Conservation (phyloP, 2,888 invertebrate species). For the Choristoneura rosaceana region DNA sequence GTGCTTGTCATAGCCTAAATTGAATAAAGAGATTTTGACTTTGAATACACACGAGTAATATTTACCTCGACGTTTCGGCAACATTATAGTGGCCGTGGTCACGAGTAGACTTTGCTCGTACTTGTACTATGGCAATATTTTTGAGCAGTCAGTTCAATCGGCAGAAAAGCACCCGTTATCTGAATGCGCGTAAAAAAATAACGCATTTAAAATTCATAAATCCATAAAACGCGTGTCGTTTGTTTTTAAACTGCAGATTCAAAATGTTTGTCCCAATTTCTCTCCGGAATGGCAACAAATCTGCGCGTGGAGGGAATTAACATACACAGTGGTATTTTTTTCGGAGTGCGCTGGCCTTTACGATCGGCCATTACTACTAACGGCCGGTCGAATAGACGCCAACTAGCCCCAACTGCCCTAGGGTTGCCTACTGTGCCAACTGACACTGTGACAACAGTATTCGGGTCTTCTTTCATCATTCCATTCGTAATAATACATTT, state of each 20-base stretch:
- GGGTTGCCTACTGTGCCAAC: constrained; percentile 15
- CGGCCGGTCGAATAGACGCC: constrained; percentile 59
- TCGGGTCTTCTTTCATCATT: constrained; percentile 7
- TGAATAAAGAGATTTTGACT: no score
- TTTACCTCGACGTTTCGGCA: no score
- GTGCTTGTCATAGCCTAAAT: no score
- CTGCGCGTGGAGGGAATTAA: constrained; percentile 63
- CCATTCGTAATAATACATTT: background rate
- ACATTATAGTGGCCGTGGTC: no score
- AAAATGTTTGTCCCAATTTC: constrained; percentile 26
- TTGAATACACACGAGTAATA: no score
- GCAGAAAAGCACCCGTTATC: background rate
- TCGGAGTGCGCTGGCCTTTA: constrained; percentile 65
- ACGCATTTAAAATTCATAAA: constrained; percentile 4
- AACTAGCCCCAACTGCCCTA: constrained; percentile 54
- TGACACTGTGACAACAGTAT: constrained; percentile 6
- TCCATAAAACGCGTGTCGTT: constrained; percentile 13
- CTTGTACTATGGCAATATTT: background rate
- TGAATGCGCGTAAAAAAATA: background rate
- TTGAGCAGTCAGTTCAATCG: background rate
- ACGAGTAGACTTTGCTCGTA: no score
- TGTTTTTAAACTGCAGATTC: constrained; percentile 22
- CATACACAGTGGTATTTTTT: constrained; percentile 68
- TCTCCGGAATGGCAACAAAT: constrained; percentile 31
- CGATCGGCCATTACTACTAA: constrained; percentile 71